Base-by-base conservation (phyloP, 2,113 vertebrate genomes). In the Murina feae region DNA sequence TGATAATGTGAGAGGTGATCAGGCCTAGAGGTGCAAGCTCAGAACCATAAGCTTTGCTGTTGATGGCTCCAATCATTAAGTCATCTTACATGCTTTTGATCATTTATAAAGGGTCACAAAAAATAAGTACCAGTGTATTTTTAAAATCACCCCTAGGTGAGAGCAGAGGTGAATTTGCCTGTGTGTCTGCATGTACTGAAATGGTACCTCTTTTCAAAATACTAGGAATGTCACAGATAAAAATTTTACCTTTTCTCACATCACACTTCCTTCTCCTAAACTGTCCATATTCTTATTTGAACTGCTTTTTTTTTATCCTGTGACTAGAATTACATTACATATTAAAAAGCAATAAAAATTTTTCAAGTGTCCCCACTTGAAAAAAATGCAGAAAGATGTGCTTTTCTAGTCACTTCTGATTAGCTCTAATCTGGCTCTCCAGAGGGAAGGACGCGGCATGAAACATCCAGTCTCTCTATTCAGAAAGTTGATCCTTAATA, bases 401-500 rank as follows among this genome's bases (percentile, higher is more conserved):
- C 97, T 98, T 79, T 93, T 97, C 78, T 83, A 86, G 82, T 97
- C 97, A 97, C 68, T 96, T 97, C 89, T 97, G 97, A 98, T 98
- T 98, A 98, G 97, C 94, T 97, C 94, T 97, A 97, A 97, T 97
- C 87, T 66, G 94, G 75, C 63, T 98, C 94, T 97, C 97, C 60
- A 80, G 97, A 97, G 97, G 84, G 93, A 95, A 96, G 98, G 96
- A 97, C 96, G 95, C 72, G 97, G 98, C 97, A 98, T 97, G 97
- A 97, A 95, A 97, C 98, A 97, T 4, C 74, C 92, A 97, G 95
- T 74, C 35, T 91, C 96, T 98, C 97, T 97, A 89, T 98, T 98
- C 98, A 96, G 97, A 97, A 98, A 98, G 97, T 98, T 98, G 98
- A 98, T 96, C 98, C 97, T 97, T 98, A 98, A 97, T 97, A 98